phyloP scores from a whole-genome alignment of 2,113 vertebrate species.

The Grallaria varia region DNA sequence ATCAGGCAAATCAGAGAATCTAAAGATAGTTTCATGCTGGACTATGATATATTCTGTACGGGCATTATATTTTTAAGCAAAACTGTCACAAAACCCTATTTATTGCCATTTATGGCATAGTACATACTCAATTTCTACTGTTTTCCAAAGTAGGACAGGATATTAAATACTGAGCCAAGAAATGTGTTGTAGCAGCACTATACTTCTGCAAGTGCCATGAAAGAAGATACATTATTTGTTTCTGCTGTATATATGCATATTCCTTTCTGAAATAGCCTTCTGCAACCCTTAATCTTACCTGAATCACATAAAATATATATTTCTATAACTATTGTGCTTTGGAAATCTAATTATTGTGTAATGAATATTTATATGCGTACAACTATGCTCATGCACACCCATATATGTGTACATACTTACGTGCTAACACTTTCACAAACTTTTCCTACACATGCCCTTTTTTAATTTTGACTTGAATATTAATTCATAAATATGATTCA shows the following conservation, averaged over 20 bases:
- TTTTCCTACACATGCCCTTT: fast-evolving
- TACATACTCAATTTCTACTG: not conserved
- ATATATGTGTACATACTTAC: fast-evolving
- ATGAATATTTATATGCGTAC: not conserved
- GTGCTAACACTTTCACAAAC: not conserved
- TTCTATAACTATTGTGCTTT: not conserved
- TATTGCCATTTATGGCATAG: too few species aligned
- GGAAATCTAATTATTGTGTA: not conserved
- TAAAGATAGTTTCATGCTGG: not conserved
- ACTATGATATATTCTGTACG: not conserved
- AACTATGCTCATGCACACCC: not conserved
- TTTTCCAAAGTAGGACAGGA: not conserved
- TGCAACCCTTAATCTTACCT: not conserved
- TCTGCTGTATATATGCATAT: not conserved
- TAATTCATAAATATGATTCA: not conserved
- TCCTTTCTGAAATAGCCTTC: not conserved
- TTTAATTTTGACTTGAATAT: not conserved
- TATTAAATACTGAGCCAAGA: not conserved
- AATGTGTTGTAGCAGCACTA: not conserved
- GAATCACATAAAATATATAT: not conserved
- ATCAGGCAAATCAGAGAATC: not conserved
- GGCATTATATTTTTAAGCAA: not conserved
- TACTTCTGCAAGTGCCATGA: not conserved
- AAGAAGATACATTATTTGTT: not conserved
- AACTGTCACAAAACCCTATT: not conserved